Evolutionary conservation across 2,797 vertebrate genomes (phyloP), one percentile per base, ranked within the genome.

Genomic region (Paramormyrops hopkinsi): DNA sequence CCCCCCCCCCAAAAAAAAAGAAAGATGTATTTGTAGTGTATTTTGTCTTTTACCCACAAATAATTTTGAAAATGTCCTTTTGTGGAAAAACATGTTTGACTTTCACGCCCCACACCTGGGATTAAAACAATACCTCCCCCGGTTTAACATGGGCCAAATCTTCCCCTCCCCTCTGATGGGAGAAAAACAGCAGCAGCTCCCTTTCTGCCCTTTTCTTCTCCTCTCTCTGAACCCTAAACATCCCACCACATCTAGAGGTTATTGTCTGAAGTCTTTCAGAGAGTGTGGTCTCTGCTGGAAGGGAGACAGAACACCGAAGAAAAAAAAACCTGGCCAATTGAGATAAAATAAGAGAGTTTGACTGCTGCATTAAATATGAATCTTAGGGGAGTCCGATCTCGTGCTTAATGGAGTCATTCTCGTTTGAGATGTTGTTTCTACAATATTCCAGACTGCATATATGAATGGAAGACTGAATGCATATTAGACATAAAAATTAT

Each of bases 331-430:
- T 37, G 59, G 51, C 2, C n/a, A 56, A 87, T 76, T 76, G 87
- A 87, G 88, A 85, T 88, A 87, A 53, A 87, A 88, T 90, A 90
- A 82, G 41, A 41, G 14, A 83, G 76, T 48, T 83, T 83, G 44
- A 48, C 41, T 48, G 90, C 88, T 91, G 90, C 92, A 89, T 93
- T 90, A 91, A 89, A 90, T 51, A 51, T 91, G 89, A 91, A 90
- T 92, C 89, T 92, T 19, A 37, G 44, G 44, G 53, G 29, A 59
- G 54, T 84, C 41, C 9, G 46, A 86, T 46, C 14, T 25, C 29
- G 22, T 88, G 33, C 54, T 65, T 90, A 59, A 89, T 17, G 56
- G 46, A 87, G 44, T 83, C 54, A 83, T 88, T 65, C 53, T 46
- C n/a, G 48, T 17, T 4, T 1, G 22, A 86, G 14, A n/a, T 2